A percentile compares a stretch with the other conserved stretches of the same genome.
These are phyloP conservation scores for Beroe forskalii DNA, from an alignment of 37 sponge, comb jelly and placozoan species.

Conservation along the genomic window DNA sequence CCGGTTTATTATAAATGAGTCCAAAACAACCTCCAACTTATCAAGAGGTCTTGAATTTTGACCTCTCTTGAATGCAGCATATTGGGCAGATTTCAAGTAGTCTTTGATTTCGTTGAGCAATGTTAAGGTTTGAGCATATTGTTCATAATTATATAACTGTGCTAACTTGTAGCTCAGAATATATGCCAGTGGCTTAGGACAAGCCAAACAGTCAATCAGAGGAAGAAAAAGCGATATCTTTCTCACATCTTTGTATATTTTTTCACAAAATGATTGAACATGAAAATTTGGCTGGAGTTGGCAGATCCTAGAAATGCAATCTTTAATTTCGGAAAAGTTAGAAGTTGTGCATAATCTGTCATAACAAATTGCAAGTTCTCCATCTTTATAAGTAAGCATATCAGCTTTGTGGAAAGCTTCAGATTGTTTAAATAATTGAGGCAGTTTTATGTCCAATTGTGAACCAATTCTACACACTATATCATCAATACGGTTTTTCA, in stretches of 20 bases:
- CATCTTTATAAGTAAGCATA: background rate
- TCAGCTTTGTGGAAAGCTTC: background rate
- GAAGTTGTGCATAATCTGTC: background rate
- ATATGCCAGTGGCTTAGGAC: slow-evolving; percentile 11
- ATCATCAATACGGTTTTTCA: background rate
- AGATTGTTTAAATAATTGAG: background rate
- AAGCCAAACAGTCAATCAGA: slow-evolving; percentile 7
- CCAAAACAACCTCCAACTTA: slow-evolving; percentile 23
- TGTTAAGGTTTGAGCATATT: background rate
- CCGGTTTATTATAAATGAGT: background rate
- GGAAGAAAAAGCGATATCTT: background rate
- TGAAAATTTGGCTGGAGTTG: slow-evolving; percentile 29
- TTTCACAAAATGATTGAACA: slow-evolving; percentile 50
- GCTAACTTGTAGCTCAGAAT: slow-evolving; percentile 15
- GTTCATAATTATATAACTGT: background rate
- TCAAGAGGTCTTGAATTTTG: slow-evolving; percentile 25
- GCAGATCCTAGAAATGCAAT: slow-evolving; percentile 38
- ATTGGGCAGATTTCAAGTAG: slow-evolving; percentile 37
- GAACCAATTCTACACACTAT: slow-evolving; percentile 35
- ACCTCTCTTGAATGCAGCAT: slow-evolving; percentile 39
- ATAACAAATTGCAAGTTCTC: slow-evolving; percentile 35
- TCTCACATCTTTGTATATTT: background rate
- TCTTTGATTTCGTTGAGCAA: slow-evolving; percentile 26
- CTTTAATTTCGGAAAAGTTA: background rate
- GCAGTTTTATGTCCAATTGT: background rate